Base-by-base conservation (phyloP, 2,888 invertebrate species). In the Heteropelma amictum region DNA sequence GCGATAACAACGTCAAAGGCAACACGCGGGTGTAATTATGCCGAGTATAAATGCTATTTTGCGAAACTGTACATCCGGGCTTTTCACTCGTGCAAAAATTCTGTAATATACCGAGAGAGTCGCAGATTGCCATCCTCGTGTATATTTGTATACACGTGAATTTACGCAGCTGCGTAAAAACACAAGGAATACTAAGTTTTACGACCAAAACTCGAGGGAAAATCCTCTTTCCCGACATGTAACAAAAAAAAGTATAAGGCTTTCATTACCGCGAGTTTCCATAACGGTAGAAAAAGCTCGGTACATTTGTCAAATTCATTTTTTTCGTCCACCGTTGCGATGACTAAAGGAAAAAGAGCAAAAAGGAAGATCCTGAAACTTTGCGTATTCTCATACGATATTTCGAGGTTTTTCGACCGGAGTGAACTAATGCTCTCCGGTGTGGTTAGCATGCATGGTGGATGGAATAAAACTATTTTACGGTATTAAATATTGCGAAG, bases 161-260 rank as follows among this genome's bases (percentile, higher is more conserved):
- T 4, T 33, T 23, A 23, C 28, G 8, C 28, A 14, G 40, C 38
- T 10, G 35, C 28, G 56, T 58, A 7, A 23, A 69, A 63, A 69
- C 58, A 73, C 45, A 42, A 21, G 60, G 21, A 53, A 54, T 33
- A 28, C n/a, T 54, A 67, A 70, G 53, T 75, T 70, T 67, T 8
- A 8, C 17, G 14, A 12, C 14, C 38, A 47, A 49, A 40, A 30
- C 69, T 65, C 60, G 49, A 26, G 70, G 74, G 70, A 75, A 75
- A 75, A 70, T 63, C 68, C 10, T 63, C 60, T 61, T 47, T 23
- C 67, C 58, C 30, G 42, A 53, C 58, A 45, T 51, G 45, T 68
- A 35, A 28, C 58, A 58, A 64, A 64, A 42, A n/a, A n/a, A n/a
- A n/a, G n/a, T 30, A 19, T 12, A 35, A 14, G 49, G 21, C 19